Evolutionary conservation across 92 coral and sea anemone species (phyloP).

Genomic region (Porites cylindrica): DNA sequence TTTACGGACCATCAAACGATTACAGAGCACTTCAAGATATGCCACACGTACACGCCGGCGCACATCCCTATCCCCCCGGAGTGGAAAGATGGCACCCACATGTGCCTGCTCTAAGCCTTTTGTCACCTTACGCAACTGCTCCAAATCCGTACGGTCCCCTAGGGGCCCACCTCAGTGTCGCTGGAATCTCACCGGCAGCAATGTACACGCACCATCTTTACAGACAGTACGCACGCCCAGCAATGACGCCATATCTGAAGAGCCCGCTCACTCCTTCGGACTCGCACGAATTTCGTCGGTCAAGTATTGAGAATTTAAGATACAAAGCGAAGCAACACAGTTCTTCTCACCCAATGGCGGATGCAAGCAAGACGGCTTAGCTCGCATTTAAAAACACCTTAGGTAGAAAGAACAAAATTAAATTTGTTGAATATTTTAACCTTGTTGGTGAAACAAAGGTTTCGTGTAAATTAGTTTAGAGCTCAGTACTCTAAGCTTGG

Average conservation of each 20-base stretch:
- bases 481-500: neutral
- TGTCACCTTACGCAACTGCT: conserved; percentile 89
- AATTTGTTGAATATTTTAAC: neutral
- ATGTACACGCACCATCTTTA: conserved; percentile 75
- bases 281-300: conserved; percentile 72
- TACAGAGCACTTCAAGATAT: conserved; percentile 75
- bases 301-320: conserved; percentile 87
- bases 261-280: conserved; percentile 60
- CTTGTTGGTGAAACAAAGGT: neutral
- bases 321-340: conserved; percentile 84
- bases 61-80: conserved; percentile 63
- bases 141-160: conserved; percentile 80
- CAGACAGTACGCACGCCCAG: conserved; percentile 79
- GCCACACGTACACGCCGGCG: conserved; percentile 62
- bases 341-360: conserved; percentile 12
- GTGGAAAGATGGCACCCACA: conserved; percentile 88
- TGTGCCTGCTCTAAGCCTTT: conserved; percentile 90
- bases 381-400: neutral
- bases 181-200: conserved; percentile 57
- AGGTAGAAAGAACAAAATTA: neutral
- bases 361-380: conserved; percentile 21
- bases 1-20: conserved; percentile 73
- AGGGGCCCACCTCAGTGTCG: conserved; percentile 65
- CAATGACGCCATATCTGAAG: conserved; percentile 78
- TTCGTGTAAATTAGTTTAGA: neutral